Percentiles rank a stretch among this genome's conserved stretches.
These are phyloP conservation scores for Chloropsis cyanopogon DNA, from an alignment of 2,113 vertebrate genomes.

Conservation along the genomic window DNA sequence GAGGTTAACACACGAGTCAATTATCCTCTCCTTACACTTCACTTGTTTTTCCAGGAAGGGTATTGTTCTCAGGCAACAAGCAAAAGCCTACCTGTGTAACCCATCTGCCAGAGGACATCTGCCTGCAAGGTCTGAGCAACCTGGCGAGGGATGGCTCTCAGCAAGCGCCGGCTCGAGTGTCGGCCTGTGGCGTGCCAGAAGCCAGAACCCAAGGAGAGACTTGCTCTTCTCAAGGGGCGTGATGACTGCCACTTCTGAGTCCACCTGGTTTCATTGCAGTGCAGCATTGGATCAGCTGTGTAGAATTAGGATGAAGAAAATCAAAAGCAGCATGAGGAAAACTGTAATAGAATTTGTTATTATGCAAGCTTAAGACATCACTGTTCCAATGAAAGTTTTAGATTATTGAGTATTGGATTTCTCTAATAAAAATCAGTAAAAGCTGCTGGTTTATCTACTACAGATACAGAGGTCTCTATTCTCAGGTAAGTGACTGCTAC, in stretches of 20 bases:
- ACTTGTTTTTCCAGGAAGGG: neutral
- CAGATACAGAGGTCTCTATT: fast-evolving
- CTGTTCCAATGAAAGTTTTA: neutral
- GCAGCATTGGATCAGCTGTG: slow-evolving; percentile 71
- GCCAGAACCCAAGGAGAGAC: slow-evolving; percentile 89
- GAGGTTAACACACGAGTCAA: neutral
- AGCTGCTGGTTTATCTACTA: neutral
- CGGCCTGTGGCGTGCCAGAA: slow-evolving; percentile 98
- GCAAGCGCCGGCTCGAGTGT: slow-evolving; percentile 90
- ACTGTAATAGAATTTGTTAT: neutral
- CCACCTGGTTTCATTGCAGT: slow-evolving; percentile 87
- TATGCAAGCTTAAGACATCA: neutral
- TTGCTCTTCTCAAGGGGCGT: slow-evolving; percentile 88
- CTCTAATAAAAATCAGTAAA: neutral
- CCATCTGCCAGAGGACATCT: slow-evolving; percentile 98
- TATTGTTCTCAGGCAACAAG: neutral
- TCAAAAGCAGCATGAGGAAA: neutral
- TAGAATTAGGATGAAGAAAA: neutral
- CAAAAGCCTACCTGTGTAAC: slow-evolving; percentile 84
- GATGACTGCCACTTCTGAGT: slow-evolving; percentile 95
- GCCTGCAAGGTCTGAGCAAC: slow-evolving; percentile 97
- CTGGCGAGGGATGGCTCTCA: slow-evolving; percentile 94
- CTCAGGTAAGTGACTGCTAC: neutral
- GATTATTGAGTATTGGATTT: fast-evolving
- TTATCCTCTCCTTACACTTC: neutral